Conservation (phyloP, 2,888 invertebrate species). For the Mechanitis messenoides region DNA sequence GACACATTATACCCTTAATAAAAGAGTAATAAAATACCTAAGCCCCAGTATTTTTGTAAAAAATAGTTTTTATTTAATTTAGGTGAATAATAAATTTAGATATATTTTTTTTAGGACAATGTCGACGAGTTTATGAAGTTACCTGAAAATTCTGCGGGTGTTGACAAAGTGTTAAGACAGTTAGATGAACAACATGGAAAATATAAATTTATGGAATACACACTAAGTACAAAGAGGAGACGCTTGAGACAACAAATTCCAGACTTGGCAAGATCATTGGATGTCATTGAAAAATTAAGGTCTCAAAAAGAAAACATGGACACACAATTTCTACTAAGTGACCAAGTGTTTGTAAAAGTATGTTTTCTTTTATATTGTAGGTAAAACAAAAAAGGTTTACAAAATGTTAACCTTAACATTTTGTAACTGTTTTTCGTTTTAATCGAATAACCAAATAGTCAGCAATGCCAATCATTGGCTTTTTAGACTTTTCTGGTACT, state of each 20-base stretch:
- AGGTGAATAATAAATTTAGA: too few relatives aligned
- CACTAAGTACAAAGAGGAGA: slow-evolving; percentile 89
- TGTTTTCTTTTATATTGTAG: slow-evolving; percentile 7
- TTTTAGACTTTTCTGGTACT: too few relatives aligned
- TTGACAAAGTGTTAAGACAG: slow-evolving; percentile 89
- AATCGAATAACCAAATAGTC: too few relatives aligned
- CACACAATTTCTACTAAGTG: slow-evolving; percentile 93
- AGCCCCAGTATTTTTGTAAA: too few relatives aligned
- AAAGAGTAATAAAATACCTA: too few relatives aligned
- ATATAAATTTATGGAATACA: slow-evolving; percentile 98
- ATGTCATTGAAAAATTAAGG: slow-evolving; percentile 93
- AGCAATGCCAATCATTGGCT: too few relatives aligned
- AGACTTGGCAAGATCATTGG: slow-evolving; percentile 93
- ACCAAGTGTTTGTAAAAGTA: slow-evolving; percentile 88
- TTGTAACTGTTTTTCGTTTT: too few relatives aligned
- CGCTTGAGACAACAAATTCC: slow-evolving; percentile 94
- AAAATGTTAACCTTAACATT: too few relatives aligned
- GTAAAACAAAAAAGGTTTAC: too few relatives aligned
- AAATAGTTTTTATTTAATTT: too few relatives aligned
- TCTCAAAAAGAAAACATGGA: slow-evolving; percentile 87
- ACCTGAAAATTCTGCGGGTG: slow-evolving; percentile 87
- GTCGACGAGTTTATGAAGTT: slow-evolving; percentile 94
- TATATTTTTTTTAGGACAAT: slow-evolving; percentile 83
- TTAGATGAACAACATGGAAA: slow-evolving; percentile 96
- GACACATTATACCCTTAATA: too few relatives aligned